A percentile compares a stretch with the other conserved stretches of the same genome.
phyloP scores from a whole-genome alignment of 2,113 vertebrate genomes.

The Hemiprocne comata region DNA sequence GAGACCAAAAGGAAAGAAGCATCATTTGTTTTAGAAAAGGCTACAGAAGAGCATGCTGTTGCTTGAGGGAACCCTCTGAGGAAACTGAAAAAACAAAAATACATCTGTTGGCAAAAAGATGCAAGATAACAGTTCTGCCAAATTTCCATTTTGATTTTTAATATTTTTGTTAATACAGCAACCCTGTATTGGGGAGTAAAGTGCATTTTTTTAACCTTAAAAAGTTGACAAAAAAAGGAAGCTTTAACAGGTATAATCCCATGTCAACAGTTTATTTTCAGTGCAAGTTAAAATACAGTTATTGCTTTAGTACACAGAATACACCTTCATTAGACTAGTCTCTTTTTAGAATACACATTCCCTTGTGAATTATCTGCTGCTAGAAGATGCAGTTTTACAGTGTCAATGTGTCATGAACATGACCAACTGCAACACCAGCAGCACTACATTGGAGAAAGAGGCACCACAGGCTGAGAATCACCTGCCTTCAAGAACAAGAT shows the following conservation, averaged over 20 bases:
- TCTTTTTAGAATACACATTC: not conserved
- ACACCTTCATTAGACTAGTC: constrained; percentile 25
- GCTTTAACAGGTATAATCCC: constrained; percentile 44
- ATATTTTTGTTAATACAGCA: not conserved
- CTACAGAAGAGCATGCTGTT: not conserved
- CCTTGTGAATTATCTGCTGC: not conserved
- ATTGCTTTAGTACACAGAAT: constrained; percentile 32
- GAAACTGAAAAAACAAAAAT: not conserved
- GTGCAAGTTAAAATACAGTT: constrained; percentile 49
- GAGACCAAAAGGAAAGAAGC: not conserved
- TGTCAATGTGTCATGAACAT: rapidly evolving
- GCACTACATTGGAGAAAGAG: not conserved
- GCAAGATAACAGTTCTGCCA: not conserved
- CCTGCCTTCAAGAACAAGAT: not conserved
- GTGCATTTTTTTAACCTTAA: not conserved
- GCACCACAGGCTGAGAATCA: not conserved
- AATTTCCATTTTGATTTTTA: not conserved
- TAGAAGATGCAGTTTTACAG: not conserved
- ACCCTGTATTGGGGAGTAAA: not conserved
- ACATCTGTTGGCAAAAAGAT: not conserved
- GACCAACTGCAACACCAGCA: not conserved
- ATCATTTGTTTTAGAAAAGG: not conserved
- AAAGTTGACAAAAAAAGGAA: constrained; percentile 3
- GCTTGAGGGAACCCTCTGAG: not conserved
- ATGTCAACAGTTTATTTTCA: constrained; percentile 61